A percentile compares a stretch with the other conserved stretches of the same genome.
phyloP scores from a whole-genome alignment of 2,113 vertebrate genomes.

The Phocoena phocoena region DNA sequence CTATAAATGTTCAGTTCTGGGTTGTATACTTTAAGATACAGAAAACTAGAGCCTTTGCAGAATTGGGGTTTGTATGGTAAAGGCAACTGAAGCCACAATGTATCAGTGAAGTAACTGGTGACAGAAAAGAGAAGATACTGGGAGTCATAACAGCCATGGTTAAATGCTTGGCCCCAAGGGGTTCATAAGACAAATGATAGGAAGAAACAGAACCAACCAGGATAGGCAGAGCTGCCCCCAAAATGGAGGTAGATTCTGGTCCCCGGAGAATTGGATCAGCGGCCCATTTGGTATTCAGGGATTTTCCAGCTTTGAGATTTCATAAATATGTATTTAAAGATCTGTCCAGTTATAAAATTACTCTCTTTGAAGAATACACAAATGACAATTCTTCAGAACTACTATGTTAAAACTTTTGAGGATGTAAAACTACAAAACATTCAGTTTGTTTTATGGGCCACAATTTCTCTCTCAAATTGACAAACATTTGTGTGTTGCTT shows the following conservation, averaged over 20 bases:
- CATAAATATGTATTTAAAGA: not conserved
- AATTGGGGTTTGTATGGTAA: not conserved
- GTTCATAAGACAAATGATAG: not conserved
- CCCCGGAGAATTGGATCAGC: not conserved
- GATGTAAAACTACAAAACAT: not conserved
- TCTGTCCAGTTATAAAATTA: not conserved
- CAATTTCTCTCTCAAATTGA: not conserved
- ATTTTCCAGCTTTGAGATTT: not conserved
- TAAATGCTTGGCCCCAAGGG: not conserved
- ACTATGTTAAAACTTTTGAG: not conserved
- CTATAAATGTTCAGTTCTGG: not conserved
- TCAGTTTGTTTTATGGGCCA: not conserved
- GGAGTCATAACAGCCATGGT: too few relatives aligned
- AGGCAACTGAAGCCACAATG: not conserved
- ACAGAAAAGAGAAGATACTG: not conserved
- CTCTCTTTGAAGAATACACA: not conserved
- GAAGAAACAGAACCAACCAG: not conserved
- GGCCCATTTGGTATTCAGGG: not conserved
- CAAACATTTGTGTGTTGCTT: not conserved
- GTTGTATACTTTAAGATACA: not conserved
- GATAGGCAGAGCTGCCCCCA: not conserved
- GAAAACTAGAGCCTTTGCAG: not conserved
- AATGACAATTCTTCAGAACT: conserved; percentile 2
- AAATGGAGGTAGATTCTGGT: not conserved
- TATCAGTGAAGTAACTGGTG: not conserved